A percentile compares a stretch with the other conserved stretches of the same genome.
Evolutionary conservation across 2,113 vertebrate genomes (phyloP).

Genomic region (Oenanthe melanoleuca): DNA sequence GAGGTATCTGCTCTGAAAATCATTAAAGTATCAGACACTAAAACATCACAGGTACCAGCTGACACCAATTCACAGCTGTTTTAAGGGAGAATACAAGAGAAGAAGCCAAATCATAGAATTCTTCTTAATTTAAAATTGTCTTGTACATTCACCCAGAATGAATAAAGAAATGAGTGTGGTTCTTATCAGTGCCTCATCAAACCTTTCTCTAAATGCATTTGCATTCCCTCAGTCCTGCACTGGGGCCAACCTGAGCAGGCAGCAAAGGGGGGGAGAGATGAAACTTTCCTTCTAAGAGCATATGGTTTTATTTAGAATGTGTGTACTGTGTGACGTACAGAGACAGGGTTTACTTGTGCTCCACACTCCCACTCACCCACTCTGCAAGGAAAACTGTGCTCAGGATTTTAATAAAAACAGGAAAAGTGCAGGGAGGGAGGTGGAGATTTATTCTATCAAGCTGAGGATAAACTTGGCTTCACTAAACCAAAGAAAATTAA

Average conservation of each 20-base stretch:
- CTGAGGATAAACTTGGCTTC: background rate
- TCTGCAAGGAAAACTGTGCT: background rate
- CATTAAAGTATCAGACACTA: accelerated
- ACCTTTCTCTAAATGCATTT: background rate
- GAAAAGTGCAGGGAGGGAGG: background rate
- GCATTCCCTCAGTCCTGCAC: background rate
- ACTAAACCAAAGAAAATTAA: background rate
- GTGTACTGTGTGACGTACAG: background rate
- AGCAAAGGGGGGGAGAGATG: background rate
- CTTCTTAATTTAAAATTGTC: background rate
- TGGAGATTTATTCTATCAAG: background rate
- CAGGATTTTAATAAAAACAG: background rate
- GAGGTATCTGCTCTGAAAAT: background rate
- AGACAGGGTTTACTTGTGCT: background rate
- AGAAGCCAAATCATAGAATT: background rate
- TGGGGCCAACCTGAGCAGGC: background rate
- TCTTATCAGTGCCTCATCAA: background rate
- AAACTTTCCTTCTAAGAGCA: background rate
- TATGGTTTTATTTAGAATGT: background rate
- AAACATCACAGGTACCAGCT: background rate
- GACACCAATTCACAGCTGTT: background rate
- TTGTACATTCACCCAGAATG: background rate
- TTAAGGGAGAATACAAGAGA: background rate
- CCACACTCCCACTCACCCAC: background rate
- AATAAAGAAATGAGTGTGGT: background rate